Percentiles rank a stretch among this genome's conserved stretches.
phyloP scores from a whole-genome alignment of 2,113 vertebrate species.

The Myrmophylax atrothorax region DNA sequence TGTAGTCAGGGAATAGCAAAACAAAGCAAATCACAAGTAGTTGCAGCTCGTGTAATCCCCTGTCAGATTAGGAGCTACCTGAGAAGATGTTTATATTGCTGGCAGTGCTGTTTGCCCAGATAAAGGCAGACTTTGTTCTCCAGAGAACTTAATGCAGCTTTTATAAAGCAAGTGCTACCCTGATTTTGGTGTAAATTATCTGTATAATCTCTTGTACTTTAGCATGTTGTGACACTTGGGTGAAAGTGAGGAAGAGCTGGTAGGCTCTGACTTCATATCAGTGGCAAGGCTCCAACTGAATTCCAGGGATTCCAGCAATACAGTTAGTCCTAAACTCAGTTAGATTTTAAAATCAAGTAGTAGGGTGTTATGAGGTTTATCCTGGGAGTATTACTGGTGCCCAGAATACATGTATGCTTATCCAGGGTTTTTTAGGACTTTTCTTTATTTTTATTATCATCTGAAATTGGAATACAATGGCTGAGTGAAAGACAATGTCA shows the following conservation, averaged over 20 bases:
- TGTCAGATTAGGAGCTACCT: background rate
- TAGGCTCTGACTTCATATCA: background rate
- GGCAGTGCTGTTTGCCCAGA: background rate
- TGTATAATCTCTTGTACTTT: background rate
- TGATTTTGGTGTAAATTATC: background rate
- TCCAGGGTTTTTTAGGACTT: background rate
- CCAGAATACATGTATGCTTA: background rate
- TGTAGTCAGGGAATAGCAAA: background rate
- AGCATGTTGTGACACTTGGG: background rate
- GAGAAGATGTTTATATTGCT: background rate
- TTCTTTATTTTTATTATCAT: background rate
- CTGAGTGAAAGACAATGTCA: background rate
- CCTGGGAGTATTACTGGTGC: background rate
- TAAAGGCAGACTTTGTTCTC: background rate
- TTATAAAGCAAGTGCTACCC: background rate
- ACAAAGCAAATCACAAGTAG: background rate
- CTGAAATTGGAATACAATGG: accelerated
- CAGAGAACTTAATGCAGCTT: background rate
- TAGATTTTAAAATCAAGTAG: background rate
- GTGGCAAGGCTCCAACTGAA: background rate
- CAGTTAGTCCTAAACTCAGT: background rate
- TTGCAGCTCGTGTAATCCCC: background rate
- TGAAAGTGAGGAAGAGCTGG: background rate
- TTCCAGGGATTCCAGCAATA: background rate
- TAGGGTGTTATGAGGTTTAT: background rate